A percentile compares a stretch with the other conserved stretches of the same genome.
phyloP scores from a whole-genome alignment of 2,797 vertebrate genomes.

The Moxostoma hubbsi region DNA sequence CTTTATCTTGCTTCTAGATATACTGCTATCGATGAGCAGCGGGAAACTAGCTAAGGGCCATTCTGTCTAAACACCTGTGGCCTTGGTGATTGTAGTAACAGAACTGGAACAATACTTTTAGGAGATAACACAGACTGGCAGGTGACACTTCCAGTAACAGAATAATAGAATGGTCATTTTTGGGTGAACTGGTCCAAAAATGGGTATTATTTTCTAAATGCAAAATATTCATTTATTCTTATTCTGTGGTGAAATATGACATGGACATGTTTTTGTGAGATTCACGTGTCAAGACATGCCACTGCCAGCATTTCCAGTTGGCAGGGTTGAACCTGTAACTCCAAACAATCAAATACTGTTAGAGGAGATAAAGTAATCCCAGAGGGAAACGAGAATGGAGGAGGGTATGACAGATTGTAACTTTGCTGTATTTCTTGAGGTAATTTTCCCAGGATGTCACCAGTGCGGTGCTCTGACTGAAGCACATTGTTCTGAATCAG shows the following conservation, averaged over 20 bases:
- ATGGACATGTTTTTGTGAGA: not conserved
- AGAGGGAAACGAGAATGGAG: not conserved
- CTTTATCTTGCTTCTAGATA: no score
- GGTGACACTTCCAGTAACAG: no score
- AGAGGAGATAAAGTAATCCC: constrained; percentile 38
- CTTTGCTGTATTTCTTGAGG: constrained; percentile 16
- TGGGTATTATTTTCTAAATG: no score
- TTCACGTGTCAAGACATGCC: not conserved
- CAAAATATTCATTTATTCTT: no score
- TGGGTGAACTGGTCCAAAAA: no score
- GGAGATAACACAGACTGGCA: no score
- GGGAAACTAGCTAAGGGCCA: no score
- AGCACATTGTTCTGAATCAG: constrained; percentile 35
- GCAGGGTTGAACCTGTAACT: not conserved
- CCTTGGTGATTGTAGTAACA: no score
- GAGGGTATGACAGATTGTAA: constrained; percentile 13
- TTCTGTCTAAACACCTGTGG: no score
- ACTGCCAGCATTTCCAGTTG: not conserved
- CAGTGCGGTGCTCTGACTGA: constrained; percentile 27
- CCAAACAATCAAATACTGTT: constrained; percentile 49
- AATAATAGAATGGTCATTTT: no score
- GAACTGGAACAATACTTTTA: no score
- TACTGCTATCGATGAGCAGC: no score
- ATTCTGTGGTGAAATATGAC: not conserved
- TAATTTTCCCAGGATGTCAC: constrained; percentile 43